Conservation (phyloP, 2,888 invertebrate genomes). For the Iselma pallidipennis region DNA sequence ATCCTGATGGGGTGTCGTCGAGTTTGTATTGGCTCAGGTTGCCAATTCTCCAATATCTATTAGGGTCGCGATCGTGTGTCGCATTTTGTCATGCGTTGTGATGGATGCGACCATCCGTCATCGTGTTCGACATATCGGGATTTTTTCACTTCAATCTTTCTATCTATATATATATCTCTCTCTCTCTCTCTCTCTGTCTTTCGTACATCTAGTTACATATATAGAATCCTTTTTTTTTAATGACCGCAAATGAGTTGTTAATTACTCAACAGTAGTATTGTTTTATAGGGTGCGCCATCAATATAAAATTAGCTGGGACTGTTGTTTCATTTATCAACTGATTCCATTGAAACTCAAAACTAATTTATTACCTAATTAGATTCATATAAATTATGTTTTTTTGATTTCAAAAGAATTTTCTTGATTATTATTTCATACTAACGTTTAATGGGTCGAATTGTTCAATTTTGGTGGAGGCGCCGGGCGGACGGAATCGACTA, state of each 20-base stretch:
- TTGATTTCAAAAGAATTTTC: too few species aligned
- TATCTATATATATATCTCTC: background rate
- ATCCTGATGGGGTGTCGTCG: constrained; percentile 8
- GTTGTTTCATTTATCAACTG: background rate
- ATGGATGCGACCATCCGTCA: constrained; percentile 45
- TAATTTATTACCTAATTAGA: background rate
- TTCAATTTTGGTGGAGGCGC: background rate
- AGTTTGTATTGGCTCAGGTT: constrained; percentile 29
- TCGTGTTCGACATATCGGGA: constrained; percentile 44
- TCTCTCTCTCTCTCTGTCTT: background rate
- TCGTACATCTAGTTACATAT: background rate
- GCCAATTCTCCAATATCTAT: constrained; percentile 27
- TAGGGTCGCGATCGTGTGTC: constrained; percentile 28
- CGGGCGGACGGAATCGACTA: too few species aligned
- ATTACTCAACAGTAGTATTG: constrained; percentile 38
- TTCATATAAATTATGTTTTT: too few species aligned
- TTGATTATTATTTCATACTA: too few species aligned
- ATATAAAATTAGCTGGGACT: background rate
- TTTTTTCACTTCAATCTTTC: constrained; percentile 33
- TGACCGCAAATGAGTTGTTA: constrained; percentile 39
- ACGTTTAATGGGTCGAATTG: too few species aligned
- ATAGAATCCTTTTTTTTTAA: constrained; percentile 17
- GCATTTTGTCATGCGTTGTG: constrained; percentile 24
- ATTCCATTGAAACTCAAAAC: background rate
- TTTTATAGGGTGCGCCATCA: background rate